Base-by-base conservation (phyloP, 2,797 vertebrate species). In the Macrochelys suwanniensis region DNA sequence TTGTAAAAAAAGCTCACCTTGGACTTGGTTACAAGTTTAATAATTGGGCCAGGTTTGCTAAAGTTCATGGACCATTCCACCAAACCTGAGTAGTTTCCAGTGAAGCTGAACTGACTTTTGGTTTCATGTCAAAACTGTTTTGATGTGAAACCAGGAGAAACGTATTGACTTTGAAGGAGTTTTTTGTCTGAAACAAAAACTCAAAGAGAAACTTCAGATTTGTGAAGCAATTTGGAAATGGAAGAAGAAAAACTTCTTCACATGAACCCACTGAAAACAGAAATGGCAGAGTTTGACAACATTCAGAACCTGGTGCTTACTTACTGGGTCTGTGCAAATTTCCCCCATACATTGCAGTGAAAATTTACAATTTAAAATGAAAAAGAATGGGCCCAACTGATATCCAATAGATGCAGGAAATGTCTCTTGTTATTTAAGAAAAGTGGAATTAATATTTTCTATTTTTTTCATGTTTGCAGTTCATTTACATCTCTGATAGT, bases 261-360 rank as follows among this genome's bases (percentile, higher is more conserved):
- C 17, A 6, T 77, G 7, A 4, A 17, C 57, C 15, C 4, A 3
- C 2, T 4, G 76, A 78, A 0, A 1, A 26, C 1, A 4, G 65
- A 85, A 77, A 86, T 53, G 3, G 13, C 45, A 76, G 45, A 49
- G 28, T 77, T 77, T 77, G 10, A 49, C 5, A 49, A 71, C 68
- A 61, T 4, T 84, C 65, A 82, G 19, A 6, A 7, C 1, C 85
- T 37, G 26, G 37, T 1, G 0, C 37, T 26, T 82, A 19, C 16
- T 89, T 85, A 61, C 13, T 31, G 13, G 31, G 13, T 61, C 15
- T 33, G 28, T 61, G 31, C 28, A 61, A 61, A 61, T 31, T 33
- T 61, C 31, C 59, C 6, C 13, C 31, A 61, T 61, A 31, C 13
- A 61, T 7, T 61, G 31, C 28, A 61, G 11, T 33, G 6, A 61